Conservation (phyloP, 2,113 vertebrate species). For the sheep (Ovis aries) region ARS-UI_Ramb_v3.0 NC_056066.1:68221001-68221500, state of each 20-base stretch:
- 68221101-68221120: background rate
- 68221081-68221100: background rate
- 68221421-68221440: background rate
- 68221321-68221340: background rate
- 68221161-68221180: background rate
- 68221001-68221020: background rate
- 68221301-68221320: background rate
- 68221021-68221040: background rate
- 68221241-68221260: background rate
- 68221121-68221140: background rate
- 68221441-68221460: background rate
- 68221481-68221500: background rate
- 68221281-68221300: background rate
- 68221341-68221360: background rate
- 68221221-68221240: background rate
- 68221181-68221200: background rate
- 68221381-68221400: background rate
- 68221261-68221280: background rate
- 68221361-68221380: background rate
- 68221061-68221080: background rate
- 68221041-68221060: background rate
- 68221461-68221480: background rate
- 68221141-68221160: background rate
- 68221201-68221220: background rate
- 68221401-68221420: accelerated